Conservation (phyloP, 2,888 invertebrate species). For the Andrena hattorfiana region DNA sequence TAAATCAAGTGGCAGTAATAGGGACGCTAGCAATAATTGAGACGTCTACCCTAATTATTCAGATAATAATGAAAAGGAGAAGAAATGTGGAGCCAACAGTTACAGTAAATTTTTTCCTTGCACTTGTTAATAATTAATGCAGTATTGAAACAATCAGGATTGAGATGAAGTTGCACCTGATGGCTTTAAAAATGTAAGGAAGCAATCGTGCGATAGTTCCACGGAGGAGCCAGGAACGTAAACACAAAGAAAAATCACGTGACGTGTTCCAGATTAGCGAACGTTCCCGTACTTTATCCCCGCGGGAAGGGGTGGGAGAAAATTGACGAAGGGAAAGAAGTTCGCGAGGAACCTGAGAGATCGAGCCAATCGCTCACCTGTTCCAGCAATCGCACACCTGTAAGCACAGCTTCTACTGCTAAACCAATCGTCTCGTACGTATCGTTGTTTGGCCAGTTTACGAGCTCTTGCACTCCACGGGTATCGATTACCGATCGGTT, state of each 20-base stretch:
- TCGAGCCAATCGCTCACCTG: conserved; percentile 67
- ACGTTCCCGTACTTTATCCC: conserved; percentile 2
- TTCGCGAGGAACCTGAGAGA: conserved; percentile 50
- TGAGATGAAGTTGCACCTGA: not conserved
- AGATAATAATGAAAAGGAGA: not conserved
- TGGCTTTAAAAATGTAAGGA: conserved; percentile 22
- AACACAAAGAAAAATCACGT: not conserved
- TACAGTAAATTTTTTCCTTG: not conserved
- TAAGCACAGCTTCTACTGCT: conserved; percentile 52
- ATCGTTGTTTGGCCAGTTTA: conserved; percentile 72
- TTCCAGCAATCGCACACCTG: conserved; percentile 66
- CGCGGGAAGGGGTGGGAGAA: conserved; percentile 4
- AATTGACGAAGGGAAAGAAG: conserved; percentile 48
- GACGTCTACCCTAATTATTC: not conserved
- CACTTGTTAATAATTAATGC: not conserved
- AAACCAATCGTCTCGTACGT: conserved; percentile 68
- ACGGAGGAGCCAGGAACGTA: not conserved
- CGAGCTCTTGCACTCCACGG: conserved; percentile 61
- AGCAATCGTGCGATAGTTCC: not conserved
- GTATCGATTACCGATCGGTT: conserved; percentile 69
- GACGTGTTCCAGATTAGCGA: conserved; percentile 21
- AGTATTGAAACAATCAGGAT: too few relatives aligned
- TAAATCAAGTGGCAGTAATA: too few relatives aligned
- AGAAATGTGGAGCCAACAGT: not conserved
- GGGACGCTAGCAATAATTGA: too few relatives aligned